Conservation (phyloP, 2,888 invertebrate species). For the Silvanus unidentatus region DNA sequence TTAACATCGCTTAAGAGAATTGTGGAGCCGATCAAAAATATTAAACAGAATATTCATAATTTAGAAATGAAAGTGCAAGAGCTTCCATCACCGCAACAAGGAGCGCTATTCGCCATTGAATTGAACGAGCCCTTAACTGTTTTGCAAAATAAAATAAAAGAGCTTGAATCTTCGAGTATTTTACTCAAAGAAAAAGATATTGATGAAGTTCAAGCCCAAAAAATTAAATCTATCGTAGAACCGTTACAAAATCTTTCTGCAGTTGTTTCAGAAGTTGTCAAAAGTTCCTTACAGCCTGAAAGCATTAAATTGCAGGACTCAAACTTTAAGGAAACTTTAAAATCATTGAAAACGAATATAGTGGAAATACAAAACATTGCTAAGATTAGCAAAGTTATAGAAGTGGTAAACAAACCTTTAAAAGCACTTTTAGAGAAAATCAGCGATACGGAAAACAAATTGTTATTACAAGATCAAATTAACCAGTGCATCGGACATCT, state of each 20-base stretch:
- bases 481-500: too few species aligned
- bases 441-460: too few species aligned
- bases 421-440: not conserved
- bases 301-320: not conserved
- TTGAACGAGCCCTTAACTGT: slow-evolving; percentile 12
- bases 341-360: not conserved
- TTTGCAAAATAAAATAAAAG: slow-evolving; percentile 12
- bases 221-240: slow-evolving; percentile 8
- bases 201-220: slow-evolving; percentile 13
- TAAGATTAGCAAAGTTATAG: not conserved
- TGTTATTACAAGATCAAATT: too few species aligned
- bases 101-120: slow-evolving; percentile 14
- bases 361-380: not conserved
- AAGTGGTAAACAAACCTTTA: not conserved
- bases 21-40: not conserved
- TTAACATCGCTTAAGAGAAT: not conserved
- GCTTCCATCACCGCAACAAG: slow-evolving; percentile 8
- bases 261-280: slow-evolving; percentile 15
- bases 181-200: slow-evolving; percentile 9
- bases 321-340: not conserved
- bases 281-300: slow-evolving; percentile 7
- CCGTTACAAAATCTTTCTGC: slow-evolving; percentile 14
- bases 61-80: slow-evolving; percentile 9
- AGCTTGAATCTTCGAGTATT: slow-evolving; percentile 7
- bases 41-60: too few species aligned